Evolutionary conservation across 2,797 vertebrate species (phyloP).

Genomic region (Syngnathus acus): DNA sequence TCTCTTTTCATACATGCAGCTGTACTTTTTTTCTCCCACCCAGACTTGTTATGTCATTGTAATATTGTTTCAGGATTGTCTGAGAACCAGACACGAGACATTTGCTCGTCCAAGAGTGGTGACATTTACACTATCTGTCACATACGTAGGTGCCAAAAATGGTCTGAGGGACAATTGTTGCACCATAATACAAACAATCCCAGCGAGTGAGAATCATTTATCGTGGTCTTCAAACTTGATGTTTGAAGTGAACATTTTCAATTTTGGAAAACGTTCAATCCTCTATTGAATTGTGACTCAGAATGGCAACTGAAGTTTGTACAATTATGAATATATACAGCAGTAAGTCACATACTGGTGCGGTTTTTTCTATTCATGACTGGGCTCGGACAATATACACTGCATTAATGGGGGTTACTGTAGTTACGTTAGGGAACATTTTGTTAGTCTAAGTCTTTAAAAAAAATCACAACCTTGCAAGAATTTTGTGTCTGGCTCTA

Average conservation of each 20-base stretch:
- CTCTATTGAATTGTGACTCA: neutral
- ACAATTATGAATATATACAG: neutral
- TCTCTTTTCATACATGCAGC: neutral
- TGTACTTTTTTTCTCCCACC: constrained; percentile 26
- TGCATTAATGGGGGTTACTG: no score
- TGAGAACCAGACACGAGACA: constrained; percentile 41
- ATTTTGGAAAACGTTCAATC: neutral
- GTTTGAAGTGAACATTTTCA: constrained; percentile 4
- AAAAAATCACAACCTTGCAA: no score
- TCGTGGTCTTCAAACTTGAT: constrained; percentile 57
- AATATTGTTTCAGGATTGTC: constrained; percentile 40
- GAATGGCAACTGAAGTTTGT: neutral
- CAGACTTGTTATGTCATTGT: constrained; percentile 59
- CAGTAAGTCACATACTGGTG: neutral
- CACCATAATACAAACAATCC: constrained; percentile 55
- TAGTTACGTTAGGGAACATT: no score
- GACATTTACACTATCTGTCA: constrained; percentile 54
- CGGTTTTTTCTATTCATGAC: no score
- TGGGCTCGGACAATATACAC: no score
- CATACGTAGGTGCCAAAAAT: constrained; percentile 41
- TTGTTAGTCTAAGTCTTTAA: no score
- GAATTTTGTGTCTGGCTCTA: no score
- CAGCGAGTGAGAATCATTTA: constrained; percentile 52
- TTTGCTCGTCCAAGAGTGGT: constrained; percentile 51
- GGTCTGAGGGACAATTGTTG: constrained; percentile 49